Percentiles rank a stretch among this genome's conserved stretches.
phyloP scores from a whole-genome alignment of 2,888 invertebrate species.

The Pachliopta kotzebuea region DNA sequence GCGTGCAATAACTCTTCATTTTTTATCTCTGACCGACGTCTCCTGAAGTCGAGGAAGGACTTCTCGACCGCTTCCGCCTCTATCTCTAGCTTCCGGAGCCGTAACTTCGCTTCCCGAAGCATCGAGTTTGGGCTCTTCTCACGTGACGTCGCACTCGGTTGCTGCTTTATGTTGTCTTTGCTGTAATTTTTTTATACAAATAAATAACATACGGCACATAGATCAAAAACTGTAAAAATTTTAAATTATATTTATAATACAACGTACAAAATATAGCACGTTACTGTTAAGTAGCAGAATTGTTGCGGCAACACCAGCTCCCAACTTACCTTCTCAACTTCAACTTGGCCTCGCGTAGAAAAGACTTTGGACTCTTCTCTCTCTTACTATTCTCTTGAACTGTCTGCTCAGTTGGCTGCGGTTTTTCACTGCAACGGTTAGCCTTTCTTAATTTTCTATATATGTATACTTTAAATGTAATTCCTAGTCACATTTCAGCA shows the following conservation, averaged over 20 bases:
- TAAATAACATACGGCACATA: too few relatives aligned
- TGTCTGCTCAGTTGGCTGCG: background rate
- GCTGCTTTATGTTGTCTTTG: constrained; percentile 36
- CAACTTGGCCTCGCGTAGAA: constrained; percentile 50
- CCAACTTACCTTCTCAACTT: constrained; percentile 51
- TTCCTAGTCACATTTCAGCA: too few relatives aligned
- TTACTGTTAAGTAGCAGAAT: too few relatives aligned
- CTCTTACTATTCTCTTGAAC: constrained; percentile 29
- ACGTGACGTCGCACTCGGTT: constrained; percentile 31
- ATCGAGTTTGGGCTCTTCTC: constrained; percentile 69
- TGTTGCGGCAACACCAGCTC: constrained; percentile 31
- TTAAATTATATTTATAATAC: too few relatives aligned
- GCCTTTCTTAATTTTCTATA: too few relatives aligned
- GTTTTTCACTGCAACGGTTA: constrained; percentile 3
- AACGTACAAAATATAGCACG: too few relatives aligned
- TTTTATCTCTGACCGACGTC: constrained; percentile 41
- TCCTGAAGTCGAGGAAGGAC: constrained; percentile 69
- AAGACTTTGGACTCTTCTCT: constrained; percentile 51
- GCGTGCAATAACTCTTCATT: constrained; percentile 25
- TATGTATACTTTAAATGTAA: too few relatives aligned
- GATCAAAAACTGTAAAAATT: too few relatives aligned
- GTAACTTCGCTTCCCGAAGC: constrained; percentile 73
- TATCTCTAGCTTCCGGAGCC: constrained; percentile 78
- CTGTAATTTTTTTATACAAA: constrained; percentile 30
- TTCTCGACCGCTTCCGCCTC: constrained; percentile 81